Evolutionary conservation across 2,797 vertebrate genomes (phyloP).

Genomic region (Bufotes viridis): DNA sequence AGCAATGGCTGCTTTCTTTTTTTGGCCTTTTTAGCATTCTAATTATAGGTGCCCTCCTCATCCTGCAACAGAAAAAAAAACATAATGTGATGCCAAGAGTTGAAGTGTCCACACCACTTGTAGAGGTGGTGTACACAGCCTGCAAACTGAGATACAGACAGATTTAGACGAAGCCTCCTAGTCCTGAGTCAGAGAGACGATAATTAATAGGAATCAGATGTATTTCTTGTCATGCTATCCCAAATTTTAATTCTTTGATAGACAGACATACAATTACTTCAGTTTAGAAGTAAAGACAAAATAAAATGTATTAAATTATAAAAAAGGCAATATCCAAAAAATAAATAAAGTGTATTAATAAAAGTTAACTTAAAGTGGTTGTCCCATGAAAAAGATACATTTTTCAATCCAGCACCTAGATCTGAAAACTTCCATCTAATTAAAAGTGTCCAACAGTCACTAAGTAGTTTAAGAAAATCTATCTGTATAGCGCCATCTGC

Average conservation of each 20-base stretch:
- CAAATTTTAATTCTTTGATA: background rate
- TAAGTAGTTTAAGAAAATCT: no score
- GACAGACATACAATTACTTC: background rate
- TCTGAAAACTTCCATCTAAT: no score
- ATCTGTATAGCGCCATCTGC: no score
- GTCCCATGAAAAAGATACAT: no score
- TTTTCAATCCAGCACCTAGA: no score
- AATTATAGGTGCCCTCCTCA: constrained; percentile 61
- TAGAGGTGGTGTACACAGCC: constrained; percentile 31
- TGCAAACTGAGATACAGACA: constrained; percentile 30
- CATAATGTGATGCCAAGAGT: constrained; percentile 61
- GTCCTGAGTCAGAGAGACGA: background rate
- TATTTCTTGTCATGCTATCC: background rate
- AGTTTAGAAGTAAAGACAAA: background rate
- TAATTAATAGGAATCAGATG: background rate
- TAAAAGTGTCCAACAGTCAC: no score
- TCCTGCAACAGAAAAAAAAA: constrained; percentile 57
- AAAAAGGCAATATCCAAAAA: no score
- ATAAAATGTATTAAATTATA: background rate
- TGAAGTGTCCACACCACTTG: constrained; percentile 56
- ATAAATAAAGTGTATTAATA: no score
- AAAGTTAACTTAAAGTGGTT: no score
- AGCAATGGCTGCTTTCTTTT: constrained; percentile 60
- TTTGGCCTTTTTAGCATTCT: constrained; percentile 58
- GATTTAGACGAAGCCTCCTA: constrained; percentile 9